Evolutionary conservation across 2,113 vertebrate genomes (phyloP), one percentile per base, ranked within the genome.

Genomic region (Nipponia nippon): DNA sequence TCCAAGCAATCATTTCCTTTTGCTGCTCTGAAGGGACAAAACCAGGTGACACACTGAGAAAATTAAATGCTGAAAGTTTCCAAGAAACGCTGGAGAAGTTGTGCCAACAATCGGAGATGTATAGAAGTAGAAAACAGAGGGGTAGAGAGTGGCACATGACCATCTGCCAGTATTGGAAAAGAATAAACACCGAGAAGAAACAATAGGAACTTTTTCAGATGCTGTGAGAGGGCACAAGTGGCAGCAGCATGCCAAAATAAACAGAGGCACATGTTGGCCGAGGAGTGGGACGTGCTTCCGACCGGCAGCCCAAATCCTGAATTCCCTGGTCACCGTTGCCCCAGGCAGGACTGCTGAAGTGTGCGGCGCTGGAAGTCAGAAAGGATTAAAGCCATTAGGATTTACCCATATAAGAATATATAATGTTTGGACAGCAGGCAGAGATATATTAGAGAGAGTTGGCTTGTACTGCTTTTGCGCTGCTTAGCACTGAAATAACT

Each of bases 11-110:
- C 22, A 36, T 89, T 90, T 92, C 83, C 80, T 89, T 95, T 95
- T 76, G 95, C 38, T 55, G 65, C 72, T 94, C 69, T 61, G 69
- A 94, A 96, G 62, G 66, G 83, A 81, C 59, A 75, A 90, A 97
- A 83, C 21, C 93, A 87, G 84, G 89, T 92, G 92, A 95, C 52
- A 85, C 6, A 11, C 59, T 87, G 87, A 87, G 80, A 83, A 77
- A 95, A 63, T 78, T 47, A 89, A 84, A 83, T 29, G 59, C 65
- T 90, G 36, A 63, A 90, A 91, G 55, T 90, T 90, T 93, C 69
- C 82, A 90, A 88, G 79, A 92, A 61, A 80, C 80, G 23, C 59
- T 67, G 53, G 44, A 65, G 63, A 87, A 94, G 69, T 49, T 58
- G 71, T 94, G 90, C 78, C 87, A 90, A 93, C 38, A 89, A 72